Conservation (phyloP, 2,888 invertebrate species). For the Papilio gigon region DNA sequence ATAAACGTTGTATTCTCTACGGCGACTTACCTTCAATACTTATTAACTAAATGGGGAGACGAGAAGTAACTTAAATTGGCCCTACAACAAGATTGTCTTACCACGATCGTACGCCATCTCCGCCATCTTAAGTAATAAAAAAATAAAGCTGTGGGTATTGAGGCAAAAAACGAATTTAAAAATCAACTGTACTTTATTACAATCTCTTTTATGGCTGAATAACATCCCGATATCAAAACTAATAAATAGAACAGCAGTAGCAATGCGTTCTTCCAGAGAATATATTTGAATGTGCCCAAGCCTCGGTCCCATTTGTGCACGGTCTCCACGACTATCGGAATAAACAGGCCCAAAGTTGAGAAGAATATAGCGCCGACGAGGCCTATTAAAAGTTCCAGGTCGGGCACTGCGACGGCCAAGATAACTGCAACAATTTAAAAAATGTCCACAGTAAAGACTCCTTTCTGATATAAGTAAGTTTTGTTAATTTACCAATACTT, state of each 20-base stretch:
- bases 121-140: neutral
- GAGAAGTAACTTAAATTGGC: too few relatives aligned
- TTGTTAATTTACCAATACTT: too few relatives aligned
- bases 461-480: too few relatives aligned
- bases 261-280: slow-evolving; percentile 85
- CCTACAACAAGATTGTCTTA: too few relatives aligned
- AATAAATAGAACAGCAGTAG: slow-evolving; percentile 63
- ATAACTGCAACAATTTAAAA: slow-evolving; percentile 77
- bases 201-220: slow-evolving; percentile 61
- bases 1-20: neutral
- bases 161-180: too few relatives aligned
- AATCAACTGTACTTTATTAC: slow-evolving; percentile 48
- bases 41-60: too few relatives aligned
- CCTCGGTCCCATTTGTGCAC: slow-evolving; percentile 86
- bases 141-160: too few relatives aligned
- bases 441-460: slow-evolving; percentile 5
- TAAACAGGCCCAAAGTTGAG: slow-evolving; percentile 87
- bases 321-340: slow-evolving; percentile 88
- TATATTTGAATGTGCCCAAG: slow-evolving; percentile 84
- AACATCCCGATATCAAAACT: slow-evolving; percentile 68
- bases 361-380: slow-evolving; percentile 92
- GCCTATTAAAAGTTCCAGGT: slow-evolving; percentile 92
- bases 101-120: too few relatives aligned
- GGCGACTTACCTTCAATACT: too few relatives aligned
- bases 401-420: slow-evolving; percentile 89